These are phyloP conservation scores for Psix sp. DNA, from an alignment of 1,140 invertebrate genomes.

Conservation along the genomic window DNA sequence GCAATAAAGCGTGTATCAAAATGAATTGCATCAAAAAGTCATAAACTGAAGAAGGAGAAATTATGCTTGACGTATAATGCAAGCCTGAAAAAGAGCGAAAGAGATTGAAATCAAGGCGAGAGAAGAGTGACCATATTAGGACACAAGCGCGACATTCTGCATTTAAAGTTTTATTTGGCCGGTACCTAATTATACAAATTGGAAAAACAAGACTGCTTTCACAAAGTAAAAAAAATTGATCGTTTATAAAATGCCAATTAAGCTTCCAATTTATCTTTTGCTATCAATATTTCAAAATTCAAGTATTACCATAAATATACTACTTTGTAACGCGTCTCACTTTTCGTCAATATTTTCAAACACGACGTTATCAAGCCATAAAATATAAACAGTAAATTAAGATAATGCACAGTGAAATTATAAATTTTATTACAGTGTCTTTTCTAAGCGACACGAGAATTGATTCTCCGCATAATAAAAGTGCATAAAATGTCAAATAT, in stretches of 20 bases:
- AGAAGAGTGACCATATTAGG: constrained; percentile 66
- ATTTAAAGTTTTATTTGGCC: constrained; percentile 45
- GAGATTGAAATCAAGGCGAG: constrained; percentile 59
- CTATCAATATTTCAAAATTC: no score
- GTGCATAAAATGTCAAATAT: no score
- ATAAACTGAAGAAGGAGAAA: constrained; percentile 38
- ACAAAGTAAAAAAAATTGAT: constrained; percentile 13
- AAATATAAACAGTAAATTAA: no score
- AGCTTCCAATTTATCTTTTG: neutral
- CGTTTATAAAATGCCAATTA: constrained; percentile 14
- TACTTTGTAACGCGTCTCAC: no score
- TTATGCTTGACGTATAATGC: constrained; percentile 10
- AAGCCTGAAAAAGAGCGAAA: constrained; percentile 33
- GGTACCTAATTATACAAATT: constrained; percentile 33
- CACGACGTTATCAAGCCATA: no score
- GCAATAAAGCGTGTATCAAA: constrained; percentile 12
- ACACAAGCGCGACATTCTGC: constrained; percentile 56
- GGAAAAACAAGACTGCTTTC: constrained; percentile 28
- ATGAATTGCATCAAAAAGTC: constrained; percentile 31
- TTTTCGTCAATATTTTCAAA: no score
- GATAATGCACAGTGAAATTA: no score
- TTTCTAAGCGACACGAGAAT: no score
- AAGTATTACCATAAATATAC: no score
- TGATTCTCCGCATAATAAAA: no score
- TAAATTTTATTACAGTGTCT: no score